Percentiles rank a stretch among this genome's conserved stretches.
phyloP scores from a whole-genome alignment of 2,888 invertebrate species.

The Xanthorhoe spadicearia region DNA sequence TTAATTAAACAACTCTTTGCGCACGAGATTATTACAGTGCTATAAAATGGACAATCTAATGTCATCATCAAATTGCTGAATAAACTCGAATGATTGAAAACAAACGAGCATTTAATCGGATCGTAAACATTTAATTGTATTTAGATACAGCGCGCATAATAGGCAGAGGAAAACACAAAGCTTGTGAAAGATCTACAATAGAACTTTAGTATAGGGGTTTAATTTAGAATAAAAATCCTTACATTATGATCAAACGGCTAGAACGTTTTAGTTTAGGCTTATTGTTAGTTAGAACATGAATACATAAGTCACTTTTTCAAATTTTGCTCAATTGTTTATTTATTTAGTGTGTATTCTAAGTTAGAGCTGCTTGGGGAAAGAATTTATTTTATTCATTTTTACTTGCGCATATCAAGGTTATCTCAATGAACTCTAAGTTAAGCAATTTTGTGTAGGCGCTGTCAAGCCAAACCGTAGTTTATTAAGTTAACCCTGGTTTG shows the following conservation, averaged over 20 bases:
- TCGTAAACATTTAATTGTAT: constrained; percentile 44
- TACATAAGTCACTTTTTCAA: background rate
- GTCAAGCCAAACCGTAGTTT: constrained; percentile 5
- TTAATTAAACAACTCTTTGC: constrained; percentile 54
- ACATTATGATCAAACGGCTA: background rate
- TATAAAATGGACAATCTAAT: constrained; percentile 29
- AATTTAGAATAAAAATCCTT: background rate
- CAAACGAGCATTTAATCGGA: constrained; percentile 46
- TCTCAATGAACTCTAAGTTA: background rate
- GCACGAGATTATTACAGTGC: constrained; percentile 19
- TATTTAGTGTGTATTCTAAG: background rate
- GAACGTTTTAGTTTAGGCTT: background rate
- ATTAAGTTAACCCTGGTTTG: constrained; percentile 7
- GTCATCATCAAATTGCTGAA: constrained; percentile 35
- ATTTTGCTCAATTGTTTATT: background rate
- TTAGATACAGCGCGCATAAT: constrained; percentile 40
- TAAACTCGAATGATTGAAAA: constrained; percentile 38
- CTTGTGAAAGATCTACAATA: constrained; percentile 29
- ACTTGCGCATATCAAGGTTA: background rate
- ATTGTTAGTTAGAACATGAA: background rate
- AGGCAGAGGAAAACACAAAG: constrained; percentile 32
- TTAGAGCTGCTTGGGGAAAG: constrained; percentile 20
- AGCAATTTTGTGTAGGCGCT: background rate
- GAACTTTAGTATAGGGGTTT: constrained; percentile 9
- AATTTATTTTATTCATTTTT: constrained; percentile 42